Conservation (phyloP, 2,113 vertebrate genomes). For the Lynx canadensis region DNA sequence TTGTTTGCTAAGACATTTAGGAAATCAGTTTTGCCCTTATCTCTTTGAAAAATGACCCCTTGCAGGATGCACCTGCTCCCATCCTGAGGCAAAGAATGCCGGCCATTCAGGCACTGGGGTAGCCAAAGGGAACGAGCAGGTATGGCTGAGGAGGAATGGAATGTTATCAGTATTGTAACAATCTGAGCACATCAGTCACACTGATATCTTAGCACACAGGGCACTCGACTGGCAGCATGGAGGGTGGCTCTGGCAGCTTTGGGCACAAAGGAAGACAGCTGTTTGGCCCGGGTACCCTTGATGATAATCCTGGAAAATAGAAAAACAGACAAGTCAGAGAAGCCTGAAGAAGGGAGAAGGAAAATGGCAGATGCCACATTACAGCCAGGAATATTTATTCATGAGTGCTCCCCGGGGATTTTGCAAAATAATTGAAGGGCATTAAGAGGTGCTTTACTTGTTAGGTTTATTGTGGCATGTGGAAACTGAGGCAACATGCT, state of each 20-base stretch:
- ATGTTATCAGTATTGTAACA: accelerated
- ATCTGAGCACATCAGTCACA: background rate
- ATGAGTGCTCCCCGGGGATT: background rate
- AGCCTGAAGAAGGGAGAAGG: background rate
- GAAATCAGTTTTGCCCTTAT: background rate
- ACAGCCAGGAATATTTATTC: background rate
- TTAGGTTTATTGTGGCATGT: background rate
- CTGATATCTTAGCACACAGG: background rate
- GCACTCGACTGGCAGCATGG: accelerated
- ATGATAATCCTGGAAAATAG: background rate
- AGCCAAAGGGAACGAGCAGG: too few relatives aligned
- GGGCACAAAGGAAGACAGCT: background rate
- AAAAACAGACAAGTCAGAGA: background rate
- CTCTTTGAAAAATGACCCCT: background rate
- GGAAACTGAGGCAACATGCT: background rate
- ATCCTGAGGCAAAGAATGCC: background rate
- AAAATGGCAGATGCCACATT: background rate
- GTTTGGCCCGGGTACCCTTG: background rate
- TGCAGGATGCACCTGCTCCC: too few relatives aligned
- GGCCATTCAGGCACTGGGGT: too few relatives aligned
- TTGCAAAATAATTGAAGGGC: background rate
- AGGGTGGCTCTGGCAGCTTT: background rate
- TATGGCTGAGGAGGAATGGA: background rate
- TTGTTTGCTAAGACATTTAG: background rate
- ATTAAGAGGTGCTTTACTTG: background rate